Evolutionary conservation across 2,888 invertebrate species (phyloP).

Genomic region (Leptothorax acervorum): DNA sequence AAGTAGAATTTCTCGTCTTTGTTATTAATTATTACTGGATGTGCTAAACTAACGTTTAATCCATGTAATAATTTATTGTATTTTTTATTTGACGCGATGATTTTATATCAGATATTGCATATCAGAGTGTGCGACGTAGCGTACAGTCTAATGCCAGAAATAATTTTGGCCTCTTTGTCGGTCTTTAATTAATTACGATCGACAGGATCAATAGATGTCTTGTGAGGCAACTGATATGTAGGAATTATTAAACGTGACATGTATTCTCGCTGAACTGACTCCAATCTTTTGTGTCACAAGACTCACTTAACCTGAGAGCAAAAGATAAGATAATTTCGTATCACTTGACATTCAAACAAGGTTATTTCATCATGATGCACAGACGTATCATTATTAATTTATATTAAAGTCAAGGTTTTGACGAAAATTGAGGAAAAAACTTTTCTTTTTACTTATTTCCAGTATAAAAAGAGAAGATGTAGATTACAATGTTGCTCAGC

Average conservation of each 20-base stretch:
- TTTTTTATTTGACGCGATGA: background rate
- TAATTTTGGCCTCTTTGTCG: constrained; percentile 70
- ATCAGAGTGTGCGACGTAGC: background rate
- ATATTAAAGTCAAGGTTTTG: background rate
- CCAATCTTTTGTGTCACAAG: constrained; percentile 32
- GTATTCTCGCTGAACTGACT: constrained; percentile 76
- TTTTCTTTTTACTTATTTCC: background rate
- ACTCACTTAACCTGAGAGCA: background rate
- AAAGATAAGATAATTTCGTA: constrained; percentile 33
- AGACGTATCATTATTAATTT: background rate
- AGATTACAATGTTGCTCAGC: background rate
- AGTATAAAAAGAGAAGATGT: background rate
- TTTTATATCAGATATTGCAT: background rate
- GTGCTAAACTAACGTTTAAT: background rate
- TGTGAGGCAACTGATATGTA: constrained; percentile 70
- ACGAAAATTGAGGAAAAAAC: background rate
- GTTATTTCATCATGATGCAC: background rate
- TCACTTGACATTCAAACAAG: constrained; percentile 1
- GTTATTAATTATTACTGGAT: background rate
- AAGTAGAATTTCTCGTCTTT: background rate
- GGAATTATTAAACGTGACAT: constrained; percentile 80
- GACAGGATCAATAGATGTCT: constrained; percentile 79
- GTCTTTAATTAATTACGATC: constrained; percentile 81
- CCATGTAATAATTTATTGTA: background rate
- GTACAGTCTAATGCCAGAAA: constrained; percentile 61